Evolutionary conservation across 2,888 invertebrate species (phyloP).

Genomic region (Scelioninae gen. 1): DNA sequence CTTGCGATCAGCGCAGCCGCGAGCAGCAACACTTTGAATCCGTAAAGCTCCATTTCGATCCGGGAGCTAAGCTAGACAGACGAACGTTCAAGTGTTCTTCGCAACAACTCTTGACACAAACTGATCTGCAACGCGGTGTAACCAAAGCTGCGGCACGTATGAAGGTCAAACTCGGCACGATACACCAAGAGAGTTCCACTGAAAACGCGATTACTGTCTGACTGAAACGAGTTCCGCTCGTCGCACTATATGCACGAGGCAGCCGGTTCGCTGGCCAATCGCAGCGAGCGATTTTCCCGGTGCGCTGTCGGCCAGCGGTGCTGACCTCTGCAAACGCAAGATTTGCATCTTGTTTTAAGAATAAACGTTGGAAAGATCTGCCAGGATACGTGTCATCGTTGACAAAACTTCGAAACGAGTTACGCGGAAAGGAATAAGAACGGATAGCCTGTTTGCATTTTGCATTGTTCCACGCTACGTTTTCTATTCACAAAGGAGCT

Average conservation of each 20-base stretch:
- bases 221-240: slow-evolving; percentile 64
- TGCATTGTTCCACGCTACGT: not conserved
- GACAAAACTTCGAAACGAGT: not conserved
- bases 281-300: slow-evolving; percentile 59
- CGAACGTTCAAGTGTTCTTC: slow-evolving; percentile 4
- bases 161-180: slow-evolving; percentile 73
- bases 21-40: slow-evolving; percentile 72
- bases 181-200: slow-evolving; percentile 74
- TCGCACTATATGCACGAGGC: slow-evolving; percentile 69
- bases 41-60: slow-evolving; percentile 72
- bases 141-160: slow-evolving; percentile 62
- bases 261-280: slow-evolving; percentile 50
- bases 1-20: slow-evolving; percentile 76
- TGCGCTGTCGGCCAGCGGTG: slow-evolving; percentile 62
- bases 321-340: slow-evolving; percentile 62
- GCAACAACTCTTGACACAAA: slow-evolving; percentile 69
- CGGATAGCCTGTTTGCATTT: slow-evolving; percentile 1
- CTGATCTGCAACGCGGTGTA: slow-evolving; percentile 64
- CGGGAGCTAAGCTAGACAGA: slow-evolving; percentile 50
- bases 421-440: not conserved
- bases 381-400: slow-evolving; percentile 3
- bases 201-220: slow-evolving; percentile 75
- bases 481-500: not conserved
- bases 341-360: slow-evolving; percentile 18
- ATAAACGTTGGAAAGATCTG: not conserved